A percentile compares a stretch with the other conserved stretches of the same genome.
Conservation (phyloP, 2,797 vertebrate species). For the Microctenopoma stevenorrisi region DNA sequence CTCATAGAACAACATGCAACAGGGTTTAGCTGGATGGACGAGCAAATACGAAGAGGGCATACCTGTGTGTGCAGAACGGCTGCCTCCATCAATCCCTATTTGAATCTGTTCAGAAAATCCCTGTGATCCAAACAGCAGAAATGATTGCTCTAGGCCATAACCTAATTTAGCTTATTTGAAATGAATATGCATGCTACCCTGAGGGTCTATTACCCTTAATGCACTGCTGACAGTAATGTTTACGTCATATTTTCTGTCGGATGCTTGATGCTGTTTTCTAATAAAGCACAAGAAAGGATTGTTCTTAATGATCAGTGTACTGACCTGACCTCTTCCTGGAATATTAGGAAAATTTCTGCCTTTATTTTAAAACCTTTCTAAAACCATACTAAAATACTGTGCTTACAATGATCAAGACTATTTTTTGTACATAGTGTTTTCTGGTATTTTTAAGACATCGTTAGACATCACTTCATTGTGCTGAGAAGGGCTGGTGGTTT, state of each 20-base stretch:
- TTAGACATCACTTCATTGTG: not conserved
- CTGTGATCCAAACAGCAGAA: constrained; percentile 16
- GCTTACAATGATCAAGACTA: not conserved
- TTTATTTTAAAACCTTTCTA: not conserved
- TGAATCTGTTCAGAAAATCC: constrained; percentile 15
- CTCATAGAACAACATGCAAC: not conserved
- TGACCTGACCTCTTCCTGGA: not conserved
- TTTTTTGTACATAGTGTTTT: not conserved
- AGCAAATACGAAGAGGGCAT: not conserved
- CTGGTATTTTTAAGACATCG: constrained; percentile 17
- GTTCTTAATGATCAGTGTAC: constrained; percentile 5
- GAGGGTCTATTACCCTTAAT: constrained; percentile 39
- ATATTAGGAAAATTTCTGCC: constrained; percentile 6
- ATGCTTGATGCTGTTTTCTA: constrained; percentile 23
- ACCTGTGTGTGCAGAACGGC: constrained; percentile 6
- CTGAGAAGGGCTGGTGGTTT: not conserved
- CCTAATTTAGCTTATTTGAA: constrained; percentile 24
- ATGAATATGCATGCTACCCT: constrained; percentile 42
- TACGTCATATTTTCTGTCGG: constrained; percentile 15
- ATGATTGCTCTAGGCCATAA: constrained; percentile 16
- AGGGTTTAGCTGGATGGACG: not conserved
- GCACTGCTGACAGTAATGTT: constrained; percentile 34
- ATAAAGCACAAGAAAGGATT: constrained; percentile 16
- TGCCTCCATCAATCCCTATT: constrained; percentile 6
- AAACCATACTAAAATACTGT: not conserved